These are phyloP conservation scores for Pachymerium ferrugineum DNA, from an alignment of 2,888 invertebrate genomes.

Conservation along the genomic window DNA sequence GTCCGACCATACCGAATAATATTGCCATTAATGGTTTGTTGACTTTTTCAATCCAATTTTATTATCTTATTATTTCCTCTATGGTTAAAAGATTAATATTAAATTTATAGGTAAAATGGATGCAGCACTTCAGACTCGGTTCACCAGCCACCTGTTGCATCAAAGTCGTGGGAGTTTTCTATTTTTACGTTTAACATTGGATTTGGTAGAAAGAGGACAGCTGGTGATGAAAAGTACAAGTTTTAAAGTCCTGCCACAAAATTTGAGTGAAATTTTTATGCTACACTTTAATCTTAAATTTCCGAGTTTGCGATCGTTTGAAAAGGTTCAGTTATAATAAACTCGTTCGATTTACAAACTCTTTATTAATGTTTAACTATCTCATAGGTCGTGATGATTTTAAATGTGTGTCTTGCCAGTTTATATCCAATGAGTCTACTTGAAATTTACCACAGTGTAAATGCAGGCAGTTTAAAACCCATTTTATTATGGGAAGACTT, in stretches of 20 bases:
- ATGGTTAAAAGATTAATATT: background rate
- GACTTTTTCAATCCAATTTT: background rate
- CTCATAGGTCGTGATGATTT: conserved; percentile 20
- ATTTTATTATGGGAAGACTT: conserved; percentile 87
- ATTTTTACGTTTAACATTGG: conserved; percentile 83
- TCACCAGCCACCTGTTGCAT: conserved; percentile 75
- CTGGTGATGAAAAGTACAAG: conserved; percentile 88
- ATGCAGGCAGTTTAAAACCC: conserved; percentile 71
- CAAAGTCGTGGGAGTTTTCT: conserved; percentile 84
- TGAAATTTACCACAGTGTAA: conserved; percentile 90
- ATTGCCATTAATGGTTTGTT: conserved; percentile 42
- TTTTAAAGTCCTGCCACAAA: conserved; percentile 83
- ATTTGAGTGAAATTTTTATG: conserved; percentile 80
- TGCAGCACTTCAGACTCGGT: conserved; percentile 54
- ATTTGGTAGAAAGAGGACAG: conserved; percentile 84
- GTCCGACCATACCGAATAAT: conserved; percentile 77
- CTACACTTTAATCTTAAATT: conserved; percentile 85
- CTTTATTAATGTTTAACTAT: background rate
- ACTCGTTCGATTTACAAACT: background rate
- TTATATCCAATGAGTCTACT: conserved; percentile 81
- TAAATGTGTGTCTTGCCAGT: conserved; percentile 85
- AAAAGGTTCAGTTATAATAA: conserved; percentile 53
- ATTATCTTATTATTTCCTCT: background rate
- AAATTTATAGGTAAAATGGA: background rate
- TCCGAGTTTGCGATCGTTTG: conserved; percentile 82